Percentiles rank a stretch among this genome's conserved stretches.
Evolutionary conservation across 1,140 invertebrate species (phyloP).

Genomic region (Bombus fervidus): DNA sequence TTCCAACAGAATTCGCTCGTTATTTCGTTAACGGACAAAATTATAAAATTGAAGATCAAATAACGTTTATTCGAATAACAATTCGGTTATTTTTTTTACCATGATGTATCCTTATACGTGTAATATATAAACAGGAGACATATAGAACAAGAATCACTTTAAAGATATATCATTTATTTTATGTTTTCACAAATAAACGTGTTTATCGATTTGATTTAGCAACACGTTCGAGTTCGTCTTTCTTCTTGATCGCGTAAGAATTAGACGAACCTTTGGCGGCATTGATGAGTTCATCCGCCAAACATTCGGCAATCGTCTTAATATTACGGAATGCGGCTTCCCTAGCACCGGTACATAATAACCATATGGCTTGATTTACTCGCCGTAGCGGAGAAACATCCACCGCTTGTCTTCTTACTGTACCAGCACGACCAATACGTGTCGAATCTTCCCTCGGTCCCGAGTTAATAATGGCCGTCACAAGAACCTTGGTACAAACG

Average conservation of each 20-base stretch:
- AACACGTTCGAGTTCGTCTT: slow-evolving; percentile 99
- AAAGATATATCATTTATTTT: slow-evolving; percentile 69
- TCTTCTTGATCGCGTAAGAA: slow-evolving; percentile 99
- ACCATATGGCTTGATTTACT: slow-evolving; percentile 99
- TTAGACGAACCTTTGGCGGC: slow-evolving; percentile 99
- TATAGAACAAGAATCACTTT: slow-evolving; percentile 30
- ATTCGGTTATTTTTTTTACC: neutral
- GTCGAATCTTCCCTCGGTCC: slow-evolving; percentile 99
- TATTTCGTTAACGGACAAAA: neutral
- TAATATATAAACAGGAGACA: neutral
- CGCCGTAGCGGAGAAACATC: slow-evolving; percentile 98
- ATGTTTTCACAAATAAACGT: slow-evolving; percentile 47
- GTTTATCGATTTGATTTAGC: slow-evolving; percentile 99
- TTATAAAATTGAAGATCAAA: neutral
- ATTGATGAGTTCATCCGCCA: slow-evolving; percentile 99
- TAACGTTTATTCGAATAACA: neutral
- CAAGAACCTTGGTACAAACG: slow-evolving; percentile 90
- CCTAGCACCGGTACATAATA: slow-evolving; percentile 98
- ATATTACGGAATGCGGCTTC: slow-evolving; percentile 99
- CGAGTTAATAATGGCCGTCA: slow-evolving; percentile 99
- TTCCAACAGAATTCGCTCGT: neutral
- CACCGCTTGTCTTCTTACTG: slow-evolving; percentile 99
- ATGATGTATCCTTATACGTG: neutral
- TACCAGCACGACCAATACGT: slow-evolving; percentile 99
- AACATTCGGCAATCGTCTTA: slow-evolving; percentile 99